phyloP scores from a whole-genome alignment of 1,140 invertebrate species.

The Microplitis mediator region DNA sequence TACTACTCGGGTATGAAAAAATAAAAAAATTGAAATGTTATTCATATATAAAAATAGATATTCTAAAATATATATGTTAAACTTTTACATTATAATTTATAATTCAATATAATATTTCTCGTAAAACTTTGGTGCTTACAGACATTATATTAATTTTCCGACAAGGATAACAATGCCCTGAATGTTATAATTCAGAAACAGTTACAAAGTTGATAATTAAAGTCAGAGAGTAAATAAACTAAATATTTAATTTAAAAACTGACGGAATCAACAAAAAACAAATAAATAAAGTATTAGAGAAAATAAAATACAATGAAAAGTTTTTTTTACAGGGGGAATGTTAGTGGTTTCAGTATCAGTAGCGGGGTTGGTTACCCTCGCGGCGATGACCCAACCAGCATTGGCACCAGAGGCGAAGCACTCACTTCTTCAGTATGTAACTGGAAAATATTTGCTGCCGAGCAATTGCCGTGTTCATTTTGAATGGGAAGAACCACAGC shows the following conservation, averaged over 20 bases:
- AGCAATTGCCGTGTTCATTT: conserved; percentile 83
- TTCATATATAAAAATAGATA: no score
- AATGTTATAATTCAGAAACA: background rate
- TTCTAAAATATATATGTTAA: no score
- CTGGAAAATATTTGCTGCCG: conserved; percentile 87
- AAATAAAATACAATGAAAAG: no score
- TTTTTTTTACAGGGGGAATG: conserved; percentile 73
- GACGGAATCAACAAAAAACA: no score
- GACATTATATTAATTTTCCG: background rate
- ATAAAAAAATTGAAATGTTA: no score
- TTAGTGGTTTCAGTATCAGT: conserved; percentile 84
- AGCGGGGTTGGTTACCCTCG: conserved; percentile 82
- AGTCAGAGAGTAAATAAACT: background rate
- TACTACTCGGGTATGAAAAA: no score
- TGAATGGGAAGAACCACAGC: conserved; percentile 85
- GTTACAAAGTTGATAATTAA: background rate
- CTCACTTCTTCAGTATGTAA: conserved; percentile 87
- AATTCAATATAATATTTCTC: conserved; percentile 11
- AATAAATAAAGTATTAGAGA: no score
- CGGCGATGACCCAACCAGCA: conserved; percentile 85
- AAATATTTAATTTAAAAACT: no score
- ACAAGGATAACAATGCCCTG: no score
- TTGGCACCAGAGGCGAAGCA: conserved; percentile 85
- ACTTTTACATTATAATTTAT: background rate
- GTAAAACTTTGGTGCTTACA: background rate